These are phyloP conservation scores for Drosophila micromelanica DNA, from an alignment of 1,140 invertebrate genomes.

Conservation along the genomic window DNA sequence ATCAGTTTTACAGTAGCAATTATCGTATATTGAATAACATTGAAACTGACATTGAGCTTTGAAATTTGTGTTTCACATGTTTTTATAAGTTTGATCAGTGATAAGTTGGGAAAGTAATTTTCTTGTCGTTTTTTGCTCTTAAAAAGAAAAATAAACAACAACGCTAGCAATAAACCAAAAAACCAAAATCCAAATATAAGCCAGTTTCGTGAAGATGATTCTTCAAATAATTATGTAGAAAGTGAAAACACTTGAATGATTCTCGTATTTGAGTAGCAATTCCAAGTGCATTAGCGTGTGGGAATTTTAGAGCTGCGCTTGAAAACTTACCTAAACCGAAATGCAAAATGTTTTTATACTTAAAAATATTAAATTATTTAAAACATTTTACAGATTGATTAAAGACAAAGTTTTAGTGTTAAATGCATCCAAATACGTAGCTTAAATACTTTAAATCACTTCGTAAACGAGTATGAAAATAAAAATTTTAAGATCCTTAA, in stretches of 20 bases:
- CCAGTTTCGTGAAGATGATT: slow-evolving; percentile 35
- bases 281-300: slow-evolving; percentile 5
- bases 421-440: too few relatives aligned
- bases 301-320: slow-evolving; percentile 7
- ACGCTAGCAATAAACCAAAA: slow-evolving; percentile 1
- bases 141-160: not conserved
- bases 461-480: too few relatives aligned
- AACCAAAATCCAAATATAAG: slow-evolving; percentile 8
- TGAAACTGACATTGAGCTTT: not conserved
- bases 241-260: slow-evolving; percentile 35
- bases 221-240: slow-evolving; percentile 45
- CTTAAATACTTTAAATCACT: too few relatives aligned
- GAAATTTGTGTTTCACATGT: not conserved
- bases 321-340: slow-evolving; percentile 6
- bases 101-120: slow-evolving; percentile 29
- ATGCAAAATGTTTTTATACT: too few relatives aligned
- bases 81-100: slow-evolving; percentile 6
- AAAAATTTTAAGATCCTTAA: too few relatives aligned
- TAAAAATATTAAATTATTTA: too few relatives aligned
- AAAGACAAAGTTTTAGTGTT: too few relatives aligned
- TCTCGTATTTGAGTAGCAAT: not conserved
- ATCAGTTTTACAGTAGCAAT: not conserved
- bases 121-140: not conserved
- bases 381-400: too few relatives aligned
- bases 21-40: not conserved